Evolutionary conservation across 2,113 vertebrate genomes (phyloP).

Genomic region (Phyllostomus hastatus): DNA sequence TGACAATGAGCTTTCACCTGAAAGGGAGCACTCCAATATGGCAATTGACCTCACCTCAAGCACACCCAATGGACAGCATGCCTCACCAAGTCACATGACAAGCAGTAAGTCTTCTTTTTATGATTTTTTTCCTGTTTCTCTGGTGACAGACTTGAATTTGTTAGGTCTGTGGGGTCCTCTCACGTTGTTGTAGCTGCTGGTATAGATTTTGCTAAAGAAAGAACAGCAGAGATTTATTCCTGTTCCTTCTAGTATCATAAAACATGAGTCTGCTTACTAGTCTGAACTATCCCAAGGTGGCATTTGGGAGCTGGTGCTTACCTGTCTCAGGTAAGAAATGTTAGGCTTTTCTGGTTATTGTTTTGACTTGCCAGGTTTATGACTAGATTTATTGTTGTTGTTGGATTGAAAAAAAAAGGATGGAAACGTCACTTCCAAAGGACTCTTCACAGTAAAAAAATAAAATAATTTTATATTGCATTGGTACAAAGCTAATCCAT

Average conservation of each 20-base stretch:
- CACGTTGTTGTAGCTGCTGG: slow-evolving; percentile 35
- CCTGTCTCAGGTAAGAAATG: slow-evolving; percentile 83
- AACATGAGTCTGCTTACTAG: slow-evolving; percentile 81
- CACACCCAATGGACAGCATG: slow-evolving; percentile 93
- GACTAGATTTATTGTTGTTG: slow-evolving; percentile 43
- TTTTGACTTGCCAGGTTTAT: slow-evolving; percentile 68
- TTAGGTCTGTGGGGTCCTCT: slow-evolving; percentile 66
- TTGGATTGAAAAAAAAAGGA: slow-evolving; percentile 35
- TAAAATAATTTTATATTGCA: slow-evolving; percentile 54
- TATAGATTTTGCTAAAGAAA: slow-evolving; percentile 71
- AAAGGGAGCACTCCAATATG: slow-evolving; percentile 92
- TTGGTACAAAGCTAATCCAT: slow-evolving; percentile 51
- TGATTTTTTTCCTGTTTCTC: slow-evolving; percentile 60
- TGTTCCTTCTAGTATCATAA: slow-evolving; percentile 71
- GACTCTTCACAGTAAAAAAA: slow-evolving; percentile 52
- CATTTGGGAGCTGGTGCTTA: slow-evolving; percentile 84
- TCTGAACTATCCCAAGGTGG: slow-evolving; percentile 81
- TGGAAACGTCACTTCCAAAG: slow-evolving; percentile 62
- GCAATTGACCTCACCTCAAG: slow-evolving; percentile 92
- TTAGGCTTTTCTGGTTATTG: slow-evolving; percentile 65
- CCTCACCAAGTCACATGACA: slow-evolving; percentile 91
- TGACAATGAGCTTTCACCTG: slow-evolving; percentile 96
- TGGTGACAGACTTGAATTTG: slow-evolving; percentile 56
- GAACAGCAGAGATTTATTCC: slow-evolving; percentile 65
- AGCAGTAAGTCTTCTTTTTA: slow-evolving; percentile 88